Conservation (phyloP, 2,113 vertebrate species). For the Rhodinocichla rosea region DNA sequence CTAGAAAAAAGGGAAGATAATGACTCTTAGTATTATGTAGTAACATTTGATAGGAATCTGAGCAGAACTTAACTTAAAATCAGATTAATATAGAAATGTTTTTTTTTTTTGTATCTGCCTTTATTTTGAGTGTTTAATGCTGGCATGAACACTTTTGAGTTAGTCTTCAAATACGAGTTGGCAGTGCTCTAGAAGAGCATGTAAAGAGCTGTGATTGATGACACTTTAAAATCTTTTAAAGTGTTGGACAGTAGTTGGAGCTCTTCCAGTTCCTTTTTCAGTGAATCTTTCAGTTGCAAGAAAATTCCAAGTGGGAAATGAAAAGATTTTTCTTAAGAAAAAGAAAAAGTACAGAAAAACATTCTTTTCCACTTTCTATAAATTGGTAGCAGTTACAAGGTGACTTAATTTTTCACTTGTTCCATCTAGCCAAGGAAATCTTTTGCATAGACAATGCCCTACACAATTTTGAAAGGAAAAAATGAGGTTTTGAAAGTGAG, state of each 20-base stretch:
- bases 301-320: neutral
- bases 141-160: neutral
- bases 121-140: neutral
- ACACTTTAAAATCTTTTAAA: constrained; percentile 6
- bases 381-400: neutral
- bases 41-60: neutral
- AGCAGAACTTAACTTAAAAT: neutral
- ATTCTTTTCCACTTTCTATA: neutral
- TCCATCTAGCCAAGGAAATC: neutral
- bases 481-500: neutral
- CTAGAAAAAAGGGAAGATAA: neutral
- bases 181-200: neutral
- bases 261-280: constrained; percentile 27
- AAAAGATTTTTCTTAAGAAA: neutral
- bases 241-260: constrained; percentile 31
- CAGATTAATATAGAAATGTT: neutral
- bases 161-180: neutral
- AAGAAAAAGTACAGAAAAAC: neutral
- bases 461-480: constrained; percentile 3
- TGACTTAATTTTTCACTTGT: neutral
- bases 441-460: neutral
- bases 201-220: constrained; percentile 11
- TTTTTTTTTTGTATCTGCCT: neutral
- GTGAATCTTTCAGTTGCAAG: neutral
- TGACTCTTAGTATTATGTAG: neutral